A percentile compares a stretch with the other conserved stretches of the same genome.
Evolutionary conservation across 1,140 invertebrate species (phyloP).

Genomic region (Sycophila sp.): DNA sequence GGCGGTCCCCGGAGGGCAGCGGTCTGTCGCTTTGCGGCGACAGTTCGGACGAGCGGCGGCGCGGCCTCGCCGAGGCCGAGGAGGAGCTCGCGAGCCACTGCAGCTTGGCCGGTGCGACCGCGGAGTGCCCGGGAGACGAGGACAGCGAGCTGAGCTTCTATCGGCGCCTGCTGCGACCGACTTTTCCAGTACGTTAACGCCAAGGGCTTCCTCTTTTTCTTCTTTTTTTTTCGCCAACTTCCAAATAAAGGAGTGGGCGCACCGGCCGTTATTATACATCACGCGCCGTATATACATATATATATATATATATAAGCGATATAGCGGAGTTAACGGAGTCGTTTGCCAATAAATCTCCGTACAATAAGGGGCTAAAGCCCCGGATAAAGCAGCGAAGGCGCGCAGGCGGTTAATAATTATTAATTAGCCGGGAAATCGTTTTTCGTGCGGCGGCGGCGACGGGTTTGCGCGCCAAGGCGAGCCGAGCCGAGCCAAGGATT

Average conservation of each 20-base stretch:
- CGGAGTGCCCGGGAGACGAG: constrained; percentile 53
- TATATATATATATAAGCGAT: not conserved
- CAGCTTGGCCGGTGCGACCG: constrained; percentile 30
- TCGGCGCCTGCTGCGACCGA: no score
- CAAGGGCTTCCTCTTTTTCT: constrained; percentile 38
- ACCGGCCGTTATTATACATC: not conserved
- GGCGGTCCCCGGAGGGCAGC: constrained; percentile 48
- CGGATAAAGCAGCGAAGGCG: not conserved
- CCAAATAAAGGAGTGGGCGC: not conserved
- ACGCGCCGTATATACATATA: not conserved
- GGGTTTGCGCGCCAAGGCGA: not conserved
- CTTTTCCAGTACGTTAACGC: constrained; percentile 34
- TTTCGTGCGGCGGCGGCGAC: constrained; percentile 19
- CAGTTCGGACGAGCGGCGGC: constrained; percentile 45
- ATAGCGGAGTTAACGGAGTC: not conserved
- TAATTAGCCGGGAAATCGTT: not conserved
- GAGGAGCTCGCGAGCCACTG: not conserved
- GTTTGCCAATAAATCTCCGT: no score
- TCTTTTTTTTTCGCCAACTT: not conserved
- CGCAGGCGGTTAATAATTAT: not conserved
- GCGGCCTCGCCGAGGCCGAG: constrained; percentile 40
- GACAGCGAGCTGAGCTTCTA: constrained; percentile 54
- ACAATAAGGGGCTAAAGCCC: no score
- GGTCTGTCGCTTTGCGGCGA: constrained; percentile 57
- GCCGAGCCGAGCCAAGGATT: no score